Conservation (phyloP, 1,140 invertebrate species). For the Bombus fervidus region DNA sequence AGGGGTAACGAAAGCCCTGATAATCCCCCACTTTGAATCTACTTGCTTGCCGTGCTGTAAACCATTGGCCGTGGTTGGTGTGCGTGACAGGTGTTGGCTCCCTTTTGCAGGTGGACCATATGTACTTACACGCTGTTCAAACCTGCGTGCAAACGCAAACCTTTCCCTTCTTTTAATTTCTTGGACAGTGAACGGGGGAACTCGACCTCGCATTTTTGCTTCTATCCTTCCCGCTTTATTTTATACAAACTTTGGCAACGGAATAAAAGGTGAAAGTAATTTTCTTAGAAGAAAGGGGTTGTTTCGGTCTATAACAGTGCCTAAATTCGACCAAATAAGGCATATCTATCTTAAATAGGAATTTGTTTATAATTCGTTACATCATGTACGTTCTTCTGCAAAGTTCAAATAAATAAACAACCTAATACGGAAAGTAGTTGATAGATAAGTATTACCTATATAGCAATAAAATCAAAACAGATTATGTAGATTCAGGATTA, state of each 20-base stretch:
- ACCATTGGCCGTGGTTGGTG: slow-evolving; percentile 68
- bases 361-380: too few species aligned
- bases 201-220: slow-evolving; percentile 19
- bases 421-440: too few species aligned
- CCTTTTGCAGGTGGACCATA: slow-evolving; percentile 78
- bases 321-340: neutral
- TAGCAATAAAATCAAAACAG: too few species aligned
- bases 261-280: neutral
- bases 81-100: slow-evolving; percentile 78
- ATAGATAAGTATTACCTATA: too few species aligned
- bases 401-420: too few species aligned
- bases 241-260: neutral
- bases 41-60: slow-evolving; percentile 54
- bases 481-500: too few species aligned
- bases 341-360: too few species aligned
- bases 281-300: neutral
- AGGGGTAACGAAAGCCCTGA: slow-evolving; percentile 63
- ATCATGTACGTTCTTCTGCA: too few species aligned
- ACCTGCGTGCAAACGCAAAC: slow-evolving; percentile 59
- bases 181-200: slow-evolving; percentile 2
- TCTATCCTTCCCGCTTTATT: too few species aligned
- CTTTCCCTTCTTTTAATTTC: slow-evolving; percentile 52
- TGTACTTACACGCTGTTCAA: slow-evolving; percentile 47
- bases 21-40: slow-evolving; percentile 60
- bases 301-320: neutral